A percentile compares a stretch with the other conserved stretches of the same genome.
Evolutionary conservation across 2,113 vertebrate genomes (phyloP).

Genomic region (Leptodactylus fuscus): DNA sequence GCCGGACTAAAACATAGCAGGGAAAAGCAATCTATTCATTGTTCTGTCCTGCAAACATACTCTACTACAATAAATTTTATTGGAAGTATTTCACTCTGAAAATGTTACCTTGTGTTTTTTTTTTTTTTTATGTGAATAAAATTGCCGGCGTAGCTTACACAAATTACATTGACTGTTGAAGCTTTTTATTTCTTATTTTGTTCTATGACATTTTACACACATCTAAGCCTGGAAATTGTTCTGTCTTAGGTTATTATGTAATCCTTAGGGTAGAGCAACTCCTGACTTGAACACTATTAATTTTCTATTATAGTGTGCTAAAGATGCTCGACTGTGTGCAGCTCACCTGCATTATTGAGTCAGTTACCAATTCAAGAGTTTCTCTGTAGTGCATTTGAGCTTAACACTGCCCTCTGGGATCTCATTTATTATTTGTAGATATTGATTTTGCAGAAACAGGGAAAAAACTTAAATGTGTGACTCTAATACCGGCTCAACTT

Average conservation of each 20-base stretch:
- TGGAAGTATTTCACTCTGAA: slow-evolving; percentile 61
- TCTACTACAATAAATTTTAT: slow-evolving; percentile 66
- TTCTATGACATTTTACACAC: slow-evolving; percentile 81
- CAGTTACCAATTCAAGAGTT: slow-evolving; percentile 88
- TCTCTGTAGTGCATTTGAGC: slow-evolving; percentile 78
- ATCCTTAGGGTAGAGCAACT: slow-evolving; percentile 87
- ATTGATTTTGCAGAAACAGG: slow-evolving; percentile 89
- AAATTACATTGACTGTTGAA: slow-evolving; percentile 66
- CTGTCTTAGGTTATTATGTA: slow-evolving; percentile 88
- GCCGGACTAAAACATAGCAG: neutral
- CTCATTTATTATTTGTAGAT: slow-evolving; percentile 99
- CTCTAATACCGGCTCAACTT: slow-evolving; percentile 83
- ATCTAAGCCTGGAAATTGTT: slow-evolving; percentile 82
- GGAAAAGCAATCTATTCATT: slow-evolving; percentile 60
- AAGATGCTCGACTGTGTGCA: slow-evolving; percentile 87
- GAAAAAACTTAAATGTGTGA: slow-evolving; percentile 82
- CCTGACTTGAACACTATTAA: slow-evolving; percentile 94
- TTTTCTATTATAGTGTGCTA: slow-evolving; percentile 94
- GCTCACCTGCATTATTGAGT: slow-evolving; percentile 93
- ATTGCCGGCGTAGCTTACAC: slow-evolving; percentile 63
- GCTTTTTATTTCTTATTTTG: slow-evolving; percentile 63
- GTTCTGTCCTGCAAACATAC: slow-evolving; percentile 60
- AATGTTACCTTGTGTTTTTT: slow-evolving; percentile 63
- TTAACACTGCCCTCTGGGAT: slow-evolving; percentile 90
- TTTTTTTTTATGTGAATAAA: slow-evolving; percentile 63